Percentiles rank a stretch among this genome's conserved stretches.
These are phyloP conservation scores for Cyanoramphus novaezelandiae DNA, from an alignment of 2,113 vertebrate species.

Conservation along the genomic window DNA sequence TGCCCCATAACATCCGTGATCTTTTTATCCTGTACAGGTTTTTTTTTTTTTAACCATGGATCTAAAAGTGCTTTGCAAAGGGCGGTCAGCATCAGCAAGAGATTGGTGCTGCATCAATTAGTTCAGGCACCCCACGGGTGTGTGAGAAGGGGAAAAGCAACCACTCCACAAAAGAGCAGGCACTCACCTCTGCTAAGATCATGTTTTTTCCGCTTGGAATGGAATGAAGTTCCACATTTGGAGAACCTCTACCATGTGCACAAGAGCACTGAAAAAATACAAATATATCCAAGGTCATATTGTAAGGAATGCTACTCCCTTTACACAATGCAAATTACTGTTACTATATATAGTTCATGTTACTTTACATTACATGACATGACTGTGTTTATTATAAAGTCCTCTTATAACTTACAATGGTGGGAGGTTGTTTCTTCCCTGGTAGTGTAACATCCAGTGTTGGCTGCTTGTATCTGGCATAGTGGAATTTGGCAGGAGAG, in stretches of 20 bases:
- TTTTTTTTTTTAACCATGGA: neutral
- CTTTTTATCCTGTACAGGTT: neutral
- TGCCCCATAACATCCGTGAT: accelerated
- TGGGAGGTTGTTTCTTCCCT: neutral
- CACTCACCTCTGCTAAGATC: conserved; percentile 55
- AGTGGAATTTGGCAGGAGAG: conserved; percentile 59
- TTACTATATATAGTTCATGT: neutral
- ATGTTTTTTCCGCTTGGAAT: conserved; percentile 48
- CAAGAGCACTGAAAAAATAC: neutral
- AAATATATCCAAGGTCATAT: neutral
- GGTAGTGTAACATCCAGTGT: neutral
- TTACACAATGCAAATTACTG: neutral
- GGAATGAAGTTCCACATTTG: conserved; percentile 47
- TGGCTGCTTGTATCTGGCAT: conserved; percentile 62
- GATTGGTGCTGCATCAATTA: accelerated
- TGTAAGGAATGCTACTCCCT: neutral
- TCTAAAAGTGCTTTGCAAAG: neutral
- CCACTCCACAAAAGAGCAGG: neutral
- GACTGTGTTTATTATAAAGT: neutral
- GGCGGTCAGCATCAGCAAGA: neutral
- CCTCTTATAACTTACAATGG: conserved; percentile 28
- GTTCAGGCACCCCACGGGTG: neutral
- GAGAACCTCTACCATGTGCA: neutral
- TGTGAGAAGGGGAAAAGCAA: neutral
- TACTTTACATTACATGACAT: neutral